Evolutionary conservation across 2,888 invertebrate genomes (phyloP).

Genomic region (Hipparchia semele): DNA sequence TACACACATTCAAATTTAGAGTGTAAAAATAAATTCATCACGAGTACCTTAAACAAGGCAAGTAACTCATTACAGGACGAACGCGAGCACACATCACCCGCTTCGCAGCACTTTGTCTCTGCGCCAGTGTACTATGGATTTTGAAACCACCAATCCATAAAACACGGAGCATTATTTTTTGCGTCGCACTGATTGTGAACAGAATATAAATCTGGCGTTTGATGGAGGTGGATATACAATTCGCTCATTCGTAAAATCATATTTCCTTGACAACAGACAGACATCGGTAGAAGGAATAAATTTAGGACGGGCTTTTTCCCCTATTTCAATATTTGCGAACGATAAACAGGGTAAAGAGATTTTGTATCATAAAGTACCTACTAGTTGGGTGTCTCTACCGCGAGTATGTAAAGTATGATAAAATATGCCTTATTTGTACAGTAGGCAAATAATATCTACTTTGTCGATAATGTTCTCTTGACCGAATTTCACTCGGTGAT

Average conservation of each 20-base stretch:
- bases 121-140: not conserved
- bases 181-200: conserved; percentile 16
- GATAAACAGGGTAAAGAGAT: conserved; percentile 16
- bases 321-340: conserved; percentile 15
- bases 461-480: no score
- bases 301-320: conserved; percentile 7
- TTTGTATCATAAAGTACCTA: not conserved
- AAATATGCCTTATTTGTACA: not conserved
- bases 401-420: not conserved
- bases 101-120: not conserved
- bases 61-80: no score
- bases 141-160: not conserved
- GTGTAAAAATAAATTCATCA: no score
- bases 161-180: conserved; percentile 10
- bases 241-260: conserved; percentile 19
- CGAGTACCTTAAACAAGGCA: no score
- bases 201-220: conserved; percentile 24
- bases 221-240: conserved; percentile 22
- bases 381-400: not conserved
- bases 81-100: no score
- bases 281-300: conserved; percentile 16
- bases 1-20: no score
- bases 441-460: not conserved
- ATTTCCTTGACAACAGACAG: conserved; percentile 20
- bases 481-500: no score